Evolutionary conservation across 2,888 invertebrate genomes (phyloP), one percentile per base, ranked within the genome.

Genomic region (Argyresthia goedartella): DNA sequence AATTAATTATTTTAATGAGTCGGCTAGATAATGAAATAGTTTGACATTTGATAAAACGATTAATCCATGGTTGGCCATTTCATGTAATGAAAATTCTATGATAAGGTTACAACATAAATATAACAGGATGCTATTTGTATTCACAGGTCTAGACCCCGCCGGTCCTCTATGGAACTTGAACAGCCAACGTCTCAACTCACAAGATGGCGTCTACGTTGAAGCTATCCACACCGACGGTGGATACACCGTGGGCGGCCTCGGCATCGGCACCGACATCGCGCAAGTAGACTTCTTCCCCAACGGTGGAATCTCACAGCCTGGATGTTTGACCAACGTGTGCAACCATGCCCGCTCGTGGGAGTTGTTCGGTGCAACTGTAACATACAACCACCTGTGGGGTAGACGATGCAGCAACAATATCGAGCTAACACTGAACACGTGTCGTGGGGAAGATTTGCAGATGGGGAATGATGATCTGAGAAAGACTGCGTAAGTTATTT

Each of bases 231-330:
- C 58, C 14, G 58, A 58, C 25, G 58, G 58, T 4, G 56, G 81
- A 10, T 79, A 88, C 1, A 70, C 70, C 64, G 71, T 61, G 60
- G 77, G 25, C 58, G 88, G 65, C 72, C 82, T 60, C 66, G 90
- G 63, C 61, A 88, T 80, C 39, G 88, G 88, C 0, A 64, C 71
- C 2, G 65, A 80, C 7, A 68, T 90, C 3, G 89, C 81, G 0
- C 71, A 88, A 53, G 88, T 70, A 8, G 89, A 90, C 63, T 90
- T 89, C 67, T 90, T 84, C 75, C 88, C 88, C n/a, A 90, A 90
- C 56, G 78, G 82, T 44, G 89, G 89, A 2, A 64, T 51, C 34
- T 59, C 59, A 11, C 76, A 78, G 53, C 75, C 76, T 4, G 73
- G 70, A 0, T 78, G 76, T 41, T 1, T 57, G 1, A 65, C 65